Conservation (phyloP, 2,113 vertebrate genomes). For the Tiliqua scincoides region DNA sequence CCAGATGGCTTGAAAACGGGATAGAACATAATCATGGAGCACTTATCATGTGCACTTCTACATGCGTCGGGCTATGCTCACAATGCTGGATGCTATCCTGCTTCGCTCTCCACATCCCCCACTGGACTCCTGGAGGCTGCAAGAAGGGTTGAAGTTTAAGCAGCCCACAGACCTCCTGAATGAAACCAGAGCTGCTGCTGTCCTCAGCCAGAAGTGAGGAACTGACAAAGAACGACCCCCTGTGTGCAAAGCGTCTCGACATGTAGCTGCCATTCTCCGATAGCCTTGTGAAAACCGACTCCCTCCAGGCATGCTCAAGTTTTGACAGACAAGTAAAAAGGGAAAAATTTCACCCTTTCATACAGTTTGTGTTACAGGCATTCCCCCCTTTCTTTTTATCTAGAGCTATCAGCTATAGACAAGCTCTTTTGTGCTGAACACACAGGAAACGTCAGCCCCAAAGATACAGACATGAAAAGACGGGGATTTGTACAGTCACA, state of each 20-base stretch:
- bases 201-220: not conserved
- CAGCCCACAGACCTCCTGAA: no score
- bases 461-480: not conserved
- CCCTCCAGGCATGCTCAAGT: not conserved
- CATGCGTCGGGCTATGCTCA: no score
- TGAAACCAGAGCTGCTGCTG: not conserved
- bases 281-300: not conserved
- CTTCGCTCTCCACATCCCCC: no score
- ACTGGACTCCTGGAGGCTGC: no score
- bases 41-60: no score
- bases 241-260: not conserved
- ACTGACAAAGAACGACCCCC: not conserved
- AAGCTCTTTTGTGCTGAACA: slow-evolving; percentile 9
- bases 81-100: no score
- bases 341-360: not conserved
- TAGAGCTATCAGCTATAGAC: slow-evolving; percentile 7
- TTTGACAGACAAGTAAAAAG: slow-evolving; percentile 6
- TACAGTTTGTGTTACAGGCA: not conserved
- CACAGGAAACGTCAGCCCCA: not conserved
- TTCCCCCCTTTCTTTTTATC: not conserved
- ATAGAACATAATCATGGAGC: no score
- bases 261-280: not conserved
- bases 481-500: not conserved
- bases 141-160: no score
- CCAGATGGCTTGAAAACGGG: no score